Base-by-base conservation (phyloP, 2,113 vertebrate species). In the Morone saxatilis region DNA sequence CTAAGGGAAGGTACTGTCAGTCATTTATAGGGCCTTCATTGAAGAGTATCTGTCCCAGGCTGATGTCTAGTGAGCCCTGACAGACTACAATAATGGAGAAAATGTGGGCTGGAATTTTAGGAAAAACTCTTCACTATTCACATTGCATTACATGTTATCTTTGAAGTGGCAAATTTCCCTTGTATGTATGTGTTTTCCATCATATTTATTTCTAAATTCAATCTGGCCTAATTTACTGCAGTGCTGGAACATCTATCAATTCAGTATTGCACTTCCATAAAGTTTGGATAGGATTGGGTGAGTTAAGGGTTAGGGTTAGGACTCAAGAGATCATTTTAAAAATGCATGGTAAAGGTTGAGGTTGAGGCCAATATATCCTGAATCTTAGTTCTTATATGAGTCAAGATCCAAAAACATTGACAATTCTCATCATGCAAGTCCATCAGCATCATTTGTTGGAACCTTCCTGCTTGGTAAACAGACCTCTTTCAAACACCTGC, bases 1-100 rank as follows among this genome's bases (percentile, higher is more conserved):
- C 57, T 19, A 40, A 50, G 4, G 61, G 36, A 78, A 78, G 45
- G 67, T 40, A 25, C 62, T 65, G 80, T 70, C 80, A 80, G 20
- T 86, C 76, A 76, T 76, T 60, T 62, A 43, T n/a, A 7, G 10
- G 20, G 22, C 38, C 25, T 40, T 12, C 53, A 7, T 59, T 40
- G 54, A 74, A 65, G 81, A 69, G 50, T 53, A 84, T 54, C 68
- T 86, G 77, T 74, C 62, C 47, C 13, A 16, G 71, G 62, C 20
- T 65, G 81, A 60, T 41, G 38, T 79, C 73, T 66, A 54, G 19
- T 57, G 51, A 51, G 60, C n/a, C 56, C 22, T 81, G 61, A 79
- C 60, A 65, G 41, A 25, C 41, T 10, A 62, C 10, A 38, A 6
- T 74, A 16, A 62, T 16, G 68, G 51, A 38, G 69, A 65, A 79